These are phyloP conservation scores for Agrochola lychnidis DNA, from an alignment of 2,888 invertebrate genomes.

Conservation along the genomic window DNA sequence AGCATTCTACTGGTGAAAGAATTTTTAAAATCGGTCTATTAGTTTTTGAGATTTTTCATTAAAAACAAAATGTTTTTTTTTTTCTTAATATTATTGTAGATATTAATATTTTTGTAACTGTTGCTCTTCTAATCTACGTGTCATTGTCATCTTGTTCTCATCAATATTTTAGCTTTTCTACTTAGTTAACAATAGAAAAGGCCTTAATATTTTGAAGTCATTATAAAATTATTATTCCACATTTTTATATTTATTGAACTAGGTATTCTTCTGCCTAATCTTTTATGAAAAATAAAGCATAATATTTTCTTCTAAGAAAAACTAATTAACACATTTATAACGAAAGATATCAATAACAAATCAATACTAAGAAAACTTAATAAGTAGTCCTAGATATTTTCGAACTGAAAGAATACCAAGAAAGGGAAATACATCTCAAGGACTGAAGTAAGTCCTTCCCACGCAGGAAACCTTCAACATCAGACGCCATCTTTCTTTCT, in stretches of 20 bases:
- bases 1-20: no score
- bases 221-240: no score
- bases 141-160: no score
- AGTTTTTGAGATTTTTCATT: no score
- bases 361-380: neutral
- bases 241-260: neutral
- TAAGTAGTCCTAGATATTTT: neutral
- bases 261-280: neutral
- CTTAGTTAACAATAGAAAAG: no score
- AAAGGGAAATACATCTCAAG: constrained; percentile 6
- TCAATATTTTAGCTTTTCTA: no score
- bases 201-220: no score
- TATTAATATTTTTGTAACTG: no score
- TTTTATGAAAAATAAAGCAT: neutral
- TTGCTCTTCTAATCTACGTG: no score
- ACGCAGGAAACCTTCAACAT: neutral
- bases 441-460: constrained; percentile 5
- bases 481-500: constrained; percentile 12
- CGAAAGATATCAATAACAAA: neutral
- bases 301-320: neutral
- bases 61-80: no score
- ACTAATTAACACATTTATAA: neutral
- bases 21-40: no score
- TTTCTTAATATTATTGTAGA: no score
- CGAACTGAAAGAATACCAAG: neutral